A percentile compares a stretch with the other conserved stretches of the same genome.
Evolutionary conservation across 2,113 vertebrate species (phyloP).

Genomic region (Cathartes aura): DNA sequence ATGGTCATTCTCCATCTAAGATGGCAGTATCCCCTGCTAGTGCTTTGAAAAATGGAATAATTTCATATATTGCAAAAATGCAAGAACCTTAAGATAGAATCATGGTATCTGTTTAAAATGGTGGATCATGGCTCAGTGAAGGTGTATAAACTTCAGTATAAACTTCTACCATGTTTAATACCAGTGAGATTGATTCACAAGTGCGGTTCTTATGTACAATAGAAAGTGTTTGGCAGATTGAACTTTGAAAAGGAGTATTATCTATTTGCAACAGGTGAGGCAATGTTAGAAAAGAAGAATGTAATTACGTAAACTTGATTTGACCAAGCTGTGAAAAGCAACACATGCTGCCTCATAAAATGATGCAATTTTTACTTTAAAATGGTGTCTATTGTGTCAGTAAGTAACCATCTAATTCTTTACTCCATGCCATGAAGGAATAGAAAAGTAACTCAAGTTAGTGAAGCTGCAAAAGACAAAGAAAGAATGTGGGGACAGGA

Average conservation of each 20-base stretch:
- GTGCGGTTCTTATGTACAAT: background rate
- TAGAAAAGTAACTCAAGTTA: background rate
- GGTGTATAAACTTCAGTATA: background rate
- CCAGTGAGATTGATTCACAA: background rate
- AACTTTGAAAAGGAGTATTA: background rate
- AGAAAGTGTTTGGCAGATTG: background rate
- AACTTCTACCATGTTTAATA: background rate
- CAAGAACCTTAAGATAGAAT: background rate
- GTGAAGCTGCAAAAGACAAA: background rate
- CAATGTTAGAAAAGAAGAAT: background rate
- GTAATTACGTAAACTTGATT: background rate
- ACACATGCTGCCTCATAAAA: background rate
- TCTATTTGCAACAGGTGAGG: background rate
- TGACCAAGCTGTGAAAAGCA: background rate
- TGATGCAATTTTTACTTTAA: background rate
- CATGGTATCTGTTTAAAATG: background rate
- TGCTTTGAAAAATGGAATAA: background rate
- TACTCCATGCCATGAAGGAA: background rate
- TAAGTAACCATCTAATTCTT: background rate
- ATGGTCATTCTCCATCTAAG: background rate
- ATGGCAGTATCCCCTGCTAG: background rate
- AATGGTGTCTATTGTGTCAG: background rate
- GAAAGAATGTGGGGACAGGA: background rate
- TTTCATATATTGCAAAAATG: background rate
- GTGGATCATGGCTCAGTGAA: background rate